Base-by-base conservation (phyloP, 2,797 vertebrate species). In the Hirundo rustica region DNA sequence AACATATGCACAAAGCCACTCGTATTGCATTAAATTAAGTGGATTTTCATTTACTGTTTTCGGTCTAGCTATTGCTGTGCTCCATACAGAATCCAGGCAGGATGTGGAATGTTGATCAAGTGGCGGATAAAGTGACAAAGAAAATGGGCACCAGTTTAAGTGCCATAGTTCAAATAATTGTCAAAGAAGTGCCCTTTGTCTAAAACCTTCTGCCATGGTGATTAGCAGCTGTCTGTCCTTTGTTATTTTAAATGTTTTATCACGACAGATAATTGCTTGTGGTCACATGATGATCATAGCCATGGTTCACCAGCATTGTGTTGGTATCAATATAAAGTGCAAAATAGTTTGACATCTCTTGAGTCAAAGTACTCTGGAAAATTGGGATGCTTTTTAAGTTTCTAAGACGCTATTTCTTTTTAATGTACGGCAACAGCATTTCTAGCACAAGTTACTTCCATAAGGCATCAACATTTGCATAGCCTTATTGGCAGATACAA, bases 11-110 rank as follows among this genome's bases (percentile, higher is more conserved):
- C 75, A 91, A 79, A 91, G n/a, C 23, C 44, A 70, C 30, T 79
- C 85, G 42, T 51, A 36, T 51, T 36, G 15, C 67, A 25, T 70
- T 72, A 61, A 76, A 54, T 86, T 50, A 68, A 78, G 29, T 57
- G 94, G 57, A 80, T 86, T 88, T 92, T 77, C 42, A 42, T 86
- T 74, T 86, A 57, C n/a, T 55, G 11, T 60, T 67, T 91, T 89
- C 4, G 0, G 79, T 89, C 51, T 73, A n/a, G 57, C 55, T 72
- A 29, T 62, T 85, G 38, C 64, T 58, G 44, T 21, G 36, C 32
- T 89, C 47, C 15, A 13, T 34, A 54, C 17, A 66, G 75, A 89
- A 70, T 62, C 25, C 2, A 7, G 29, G 40, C 36, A 76, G 68
- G 44, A 73, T 89, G 65, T 89, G 55, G 36, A 85, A 55, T 65